Conservation (phyloP, 2,113 vertebrate genomes). For the Athene cunicularia region DNA sequence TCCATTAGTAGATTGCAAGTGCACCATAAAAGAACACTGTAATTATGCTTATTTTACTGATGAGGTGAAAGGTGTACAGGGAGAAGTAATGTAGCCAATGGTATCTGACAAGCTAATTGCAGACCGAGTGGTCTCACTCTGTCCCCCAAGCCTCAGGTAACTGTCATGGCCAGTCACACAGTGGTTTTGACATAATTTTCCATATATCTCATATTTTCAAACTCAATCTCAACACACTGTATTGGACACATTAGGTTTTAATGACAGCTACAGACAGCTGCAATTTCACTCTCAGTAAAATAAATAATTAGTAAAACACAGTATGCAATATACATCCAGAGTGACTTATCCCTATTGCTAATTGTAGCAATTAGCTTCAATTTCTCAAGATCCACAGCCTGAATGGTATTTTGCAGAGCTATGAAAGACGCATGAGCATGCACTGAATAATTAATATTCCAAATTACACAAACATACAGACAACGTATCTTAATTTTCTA, state of each 20-base stretch:
- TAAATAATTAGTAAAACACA: conserved; percentile 48
- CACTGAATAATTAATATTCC: neutral
- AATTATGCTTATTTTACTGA: conserved; percentile 21
- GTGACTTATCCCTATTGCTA: neutral
- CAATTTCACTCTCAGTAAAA: conserved; percentile 24
- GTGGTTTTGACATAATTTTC: neutral
- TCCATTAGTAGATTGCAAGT: neutral
- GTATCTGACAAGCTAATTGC: neutral
- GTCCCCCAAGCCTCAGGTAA: neutral
- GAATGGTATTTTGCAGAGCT: neutral
- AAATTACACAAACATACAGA: neutral
- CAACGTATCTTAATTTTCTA: neutral
- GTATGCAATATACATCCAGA: neutral
- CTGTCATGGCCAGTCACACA: neutral
- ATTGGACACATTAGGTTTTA: neutral
- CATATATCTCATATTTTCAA: neutral
- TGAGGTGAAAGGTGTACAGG: neutral
- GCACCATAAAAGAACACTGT: neutral
- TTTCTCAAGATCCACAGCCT: neutral
- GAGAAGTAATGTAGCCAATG: neutral
- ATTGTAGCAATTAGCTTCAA: neutral
- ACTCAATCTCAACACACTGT: neutral
- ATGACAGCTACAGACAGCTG: neutral
- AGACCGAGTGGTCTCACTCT: neutral
- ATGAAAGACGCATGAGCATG: neutral